Conservation (phyloP, 1,140 invertebrate genomes). For the Drosophila bocki region DNA sequence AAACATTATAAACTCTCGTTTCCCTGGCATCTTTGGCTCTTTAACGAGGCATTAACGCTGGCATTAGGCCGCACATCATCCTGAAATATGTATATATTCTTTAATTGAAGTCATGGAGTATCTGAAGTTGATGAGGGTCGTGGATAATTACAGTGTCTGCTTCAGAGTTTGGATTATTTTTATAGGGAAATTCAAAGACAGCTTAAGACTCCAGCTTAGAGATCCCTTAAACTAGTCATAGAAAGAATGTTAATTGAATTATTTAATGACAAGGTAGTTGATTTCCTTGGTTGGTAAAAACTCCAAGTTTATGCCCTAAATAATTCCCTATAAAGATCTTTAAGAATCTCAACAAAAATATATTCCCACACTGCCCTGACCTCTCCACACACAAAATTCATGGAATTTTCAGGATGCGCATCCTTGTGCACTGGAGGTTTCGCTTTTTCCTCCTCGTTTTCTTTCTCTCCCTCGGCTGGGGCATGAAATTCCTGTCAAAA, state of each 20-base stretch:
- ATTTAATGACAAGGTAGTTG: background rate
- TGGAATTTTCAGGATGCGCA: slow-evolving; percentile 27
- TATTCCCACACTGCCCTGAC: slow-evolving; percentile 19
- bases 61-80: slow-evolving; percentile 28
- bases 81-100: slow-evolving; percentile 43
- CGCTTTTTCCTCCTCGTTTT: slow-evolving; percentile 39
- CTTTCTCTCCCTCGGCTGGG: slow-evolving; percentile 39
- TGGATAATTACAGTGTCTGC: slow-evolving; percentile 57
- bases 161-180: slow-evolving; percentile 44
- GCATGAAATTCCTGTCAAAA: slow-evolving; percentile 84
- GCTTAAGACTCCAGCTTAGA: background rate
- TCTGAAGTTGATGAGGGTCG: slow-evolving; percentile 68
- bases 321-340: no score
- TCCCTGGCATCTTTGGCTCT: slow-evolving; percentile 34
- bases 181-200: slow-evolving; percentile 46
- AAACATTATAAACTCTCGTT: slow-evolving; percentile 8
- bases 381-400: slow-evolving; percentile 34
- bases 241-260: background rate
- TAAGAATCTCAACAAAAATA: background rate
- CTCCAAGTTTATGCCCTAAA: background rate
- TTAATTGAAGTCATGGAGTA: slow-evolving; percentile 55
- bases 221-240: background rate
- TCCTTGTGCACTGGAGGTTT: slow-evolving; percentile 37
- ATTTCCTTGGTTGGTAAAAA: no score
- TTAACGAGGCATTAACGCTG: slow-evolving; percentile 62